Percentiles rank a stretch among this genome's conserved stretches.
phyloP scores from a whole-genome alignment of 2,113 vertebrate species.

The Chaetura pelagica region DNA sequence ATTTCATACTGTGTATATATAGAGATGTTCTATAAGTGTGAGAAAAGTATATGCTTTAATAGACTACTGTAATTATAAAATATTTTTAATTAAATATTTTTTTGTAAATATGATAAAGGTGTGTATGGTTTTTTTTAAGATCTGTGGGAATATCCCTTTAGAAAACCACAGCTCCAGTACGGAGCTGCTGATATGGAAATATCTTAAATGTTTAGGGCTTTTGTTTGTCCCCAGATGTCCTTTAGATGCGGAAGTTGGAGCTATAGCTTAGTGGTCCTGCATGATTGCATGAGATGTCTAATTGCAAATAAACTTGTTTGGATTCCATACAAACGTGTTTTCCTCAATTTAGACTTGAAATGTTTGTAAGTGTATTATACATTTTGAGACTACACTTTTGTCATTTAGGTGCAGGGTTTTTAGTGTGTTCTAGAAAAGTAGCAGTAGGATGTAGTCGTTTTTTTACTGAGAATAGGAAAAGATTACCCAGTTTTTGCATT shows the following conservation, averaged over 20 bases:
- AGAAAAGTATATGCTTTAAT: constrained; percentile 97
- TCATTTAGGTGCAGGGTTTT: constrained; percentile 67
- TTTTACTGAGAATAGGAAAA: constrained; percentile 50
- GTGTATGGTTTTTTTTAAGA: constrained; percentile 80
- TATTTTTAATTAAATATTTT: constrained; percentile 99
- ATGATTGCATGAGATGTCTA: constrained; percentile 83
- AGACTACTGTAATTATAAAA: constrained; percentile 99
- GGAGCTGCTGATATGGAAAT: constrained; percentile 67
- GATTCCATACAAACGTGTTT: constrained; percentile 77
- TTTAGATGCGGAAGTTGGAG: constrained; percentile 61
- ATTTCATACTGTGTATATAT: constrained; percentile 96
- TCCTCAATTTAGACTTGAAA: constrained; percentile 71
- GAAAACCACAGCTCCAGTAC: constrained; percentile 64
- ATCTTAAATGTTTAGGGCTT: constrained; percentile 68
- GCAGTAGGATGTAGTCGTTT: constrained; percentile 38
- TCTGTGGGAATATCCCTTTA: constrained; percentile 77
- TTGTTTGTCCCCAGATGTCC: constrained; percentile 37
- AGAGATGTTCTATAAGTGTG: constrained; percentile 99
- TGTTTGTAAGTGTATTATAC: constrained; percentile 76
- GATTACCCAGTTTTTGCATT: constrained; percentile 63
- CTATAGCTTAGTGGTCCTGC: constrained; percentile 77
- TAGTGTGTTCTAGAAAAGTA: constrained; percentile 59
- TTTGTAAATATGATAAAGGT: constrained; percentile 96
- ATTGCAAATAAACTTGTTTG: constrained; percentile 79
- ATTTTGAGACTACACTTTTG: constrained; percentile 62